Percentiles rank a stretch among this genome's conserved stretches.
phyloP scores from a whole-genome alignment of 1,140 invertebrate species.

The Ephestia elutella region DNA sequence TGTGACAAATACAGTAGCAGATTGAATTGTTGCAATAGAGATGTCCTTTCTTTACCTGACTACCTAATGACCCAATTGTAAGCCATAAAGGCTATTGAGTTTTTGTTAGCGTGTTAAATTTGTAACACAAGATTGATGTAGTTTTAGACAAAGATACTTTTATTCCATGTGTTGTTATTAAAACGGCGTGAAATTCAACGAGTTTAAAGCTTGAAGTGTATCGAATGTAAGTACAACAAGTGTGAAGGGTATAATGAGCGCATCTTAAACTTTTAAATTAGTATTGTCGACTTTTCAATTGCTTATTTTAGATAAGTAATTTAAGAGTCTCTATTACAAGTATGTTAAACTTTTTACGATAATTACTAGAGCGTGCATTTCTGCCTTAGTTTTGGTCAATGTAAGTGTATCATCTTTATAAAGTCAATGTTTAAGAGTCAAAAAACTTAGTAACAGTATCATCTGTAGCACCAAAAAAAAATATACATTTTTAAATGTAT shows the following conservation, averaged over 20 bases:
- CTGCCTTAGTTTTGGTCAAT: too few species aligned
- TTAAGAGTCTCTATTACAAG: too few species aligned
- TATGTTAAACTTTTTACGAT: too few species aligned
- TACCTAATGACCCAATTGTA: conserved; percentile 29
- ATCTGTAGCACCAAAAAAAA: too few species aligned
- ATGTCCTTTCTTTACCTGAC: not conserved
- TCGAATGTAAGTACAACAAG: not conserved
- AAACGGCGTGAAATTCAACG: not conserved
- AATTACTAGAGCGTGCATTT: too few species aligned
- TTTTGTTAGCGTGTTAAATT: conserved; percentile 15
- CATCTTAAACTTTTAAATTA: not conserved
- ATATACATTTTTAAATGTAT: too few species aligned
- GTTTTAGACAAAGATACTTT: conserved; percentile 7
- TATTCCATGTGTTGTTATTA: not conserved
- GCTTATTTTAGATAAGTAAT: too few species aligned
- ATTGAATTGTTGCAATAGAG: conserved; percentile 23
- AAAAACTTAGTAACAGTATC: too few species aligned
- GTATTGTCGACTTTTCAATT: too few species aligned
- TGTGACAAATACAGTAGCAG: conserved; percentile 41
- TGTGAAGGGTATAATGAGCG: not conserved
- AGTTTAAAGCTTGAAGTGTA: not conserved
- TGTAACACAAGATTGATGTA: conserved; percentile 23
- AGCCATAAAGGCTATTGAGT: conserved; percentile 2
- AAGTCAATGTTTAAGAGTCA: too few species aligned
- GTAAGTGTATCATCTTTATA: too few species aligned